A percentile compares a stretch with the other conserved stretches of the same genome.
Conservation (phyloP, 2,113 vertebrate genomes). For the Empidonax alnorum region DNA sequence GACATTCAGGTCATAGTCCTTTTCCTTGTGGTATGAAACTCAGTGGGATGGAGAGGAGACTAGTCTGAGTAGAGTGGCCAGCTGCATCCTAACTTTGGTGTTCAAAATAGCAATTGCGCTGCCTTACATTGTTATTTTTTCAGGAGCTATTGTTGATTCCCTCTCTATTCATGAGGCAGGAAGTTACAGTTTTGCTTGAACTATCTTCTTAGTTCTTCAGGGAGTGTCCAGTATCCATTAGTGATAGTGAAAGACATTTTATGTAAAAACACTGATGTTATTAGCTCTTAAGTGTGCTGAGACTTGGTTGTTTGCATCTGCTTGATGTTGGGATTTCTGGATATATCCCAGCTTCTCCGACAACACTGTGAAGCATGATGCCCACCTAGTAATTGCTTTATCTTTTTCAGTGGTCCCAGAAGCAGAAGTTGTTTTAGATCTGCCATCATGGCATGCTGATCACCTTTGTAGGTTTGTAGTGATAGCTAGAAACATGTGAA, state of each 20-base stretch:
- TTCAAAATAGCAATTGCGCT: neutral
- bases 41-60: neutral
- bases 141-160: neutral
- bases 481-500: neutral
- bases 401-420: neutral
- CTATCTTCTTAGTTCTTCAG: neutral
- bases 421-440: neutral
- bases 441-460: neutral
- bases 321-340: neutral
- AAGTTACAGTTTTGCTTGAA: neutral
- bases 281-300: neutral
- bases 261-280: neutral
- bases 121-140: neutral
- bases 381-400: neutral
- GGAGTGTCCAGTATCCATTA: neutral
- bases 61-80: neutral
- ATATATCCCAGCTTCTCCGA: neutral
- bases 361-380: neutral
- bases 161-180: neutral
- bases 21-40: neutral
- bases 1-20: neutral
- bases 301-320: neutral
- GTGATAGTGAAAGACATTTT: neutral
- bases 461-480: neutral
- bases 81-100: neutral